A percentile compares a stretch with the other conserved stretches of the same genome.
phyloP scores from a whole-genome alignment of 2,888 invertebrate species.

The Phalera bucephala region DNA sequence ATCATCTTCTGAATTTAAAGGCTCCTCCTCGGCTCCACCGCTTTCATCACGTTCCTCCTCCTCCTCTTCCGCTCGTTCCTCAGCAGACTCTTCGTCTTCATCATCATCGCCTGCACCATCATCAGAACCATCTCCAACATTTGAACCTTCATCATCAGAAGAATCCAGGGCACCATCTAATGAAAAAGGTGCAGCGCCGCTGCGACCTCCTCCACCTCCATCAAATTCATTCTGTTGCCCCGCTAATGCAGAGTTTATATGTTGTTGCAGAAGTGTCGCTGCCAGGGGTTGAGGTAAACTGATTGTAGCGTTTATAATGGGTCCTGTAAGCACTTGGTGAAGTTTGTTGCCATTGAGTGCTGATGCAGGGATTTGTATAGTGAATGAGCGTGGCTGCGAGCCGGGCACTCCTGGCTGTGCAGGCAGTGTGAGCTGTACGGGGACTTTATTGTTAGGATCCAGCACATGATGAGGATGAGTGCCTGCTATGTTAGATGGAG shows the following conservation, averaged over 20 bases:
- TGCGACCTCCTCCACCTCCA: constrained; percentile 73
- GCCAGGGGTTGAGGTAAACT: constrained; percentile 92
- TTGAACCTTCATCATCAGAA: constrained; percentile 89
- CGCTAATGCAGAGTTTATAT: constrained; percentile 91
- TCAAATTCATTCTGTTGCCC: constrained; percentile 76
- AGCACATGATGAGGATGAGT: constrained; percentile 68
- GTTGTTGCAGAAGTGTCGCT: constrained; percentile 92
- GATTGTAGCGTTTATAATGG: constrained; percentile 95
- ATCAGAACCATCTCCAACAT: constrained; percentile 81
- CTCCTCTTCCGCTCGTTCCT: constrained; percentile 84
- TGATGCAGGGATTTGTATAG: constrained; percentile 95
- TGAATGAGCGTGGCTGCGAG: constrained; percentile 88
- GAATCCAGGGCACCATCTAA: constrained; percentile 87
- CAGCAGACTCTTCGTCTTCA: constrained; percentile 91
- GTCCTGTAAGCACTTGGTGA: constrained; percentile 91
- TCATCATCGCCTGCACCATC: constrained; percentile 88
- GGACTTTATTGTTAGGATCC: constrained; percentile 74
- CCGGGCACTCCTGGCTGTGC: constrained; percentile 89
- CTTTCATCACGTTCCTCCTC: constrained; percentile 88
- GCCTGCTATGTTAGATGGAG: constrained; percentile 56
- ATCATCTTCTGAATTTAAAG: constrained; percentile 98
- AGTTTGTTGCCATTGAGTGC: constrained; percentile 89
- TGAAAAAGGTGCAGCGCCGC: constrained; percentile 70
- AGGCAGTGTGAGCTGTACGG: constrained; percentile 90
- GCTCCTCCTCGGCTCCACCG: constrained; percentile 89